phyloP scores from a whole-genome alignment of 2,888 invertebrate species.

The Tinea semifulvella region DNA sequence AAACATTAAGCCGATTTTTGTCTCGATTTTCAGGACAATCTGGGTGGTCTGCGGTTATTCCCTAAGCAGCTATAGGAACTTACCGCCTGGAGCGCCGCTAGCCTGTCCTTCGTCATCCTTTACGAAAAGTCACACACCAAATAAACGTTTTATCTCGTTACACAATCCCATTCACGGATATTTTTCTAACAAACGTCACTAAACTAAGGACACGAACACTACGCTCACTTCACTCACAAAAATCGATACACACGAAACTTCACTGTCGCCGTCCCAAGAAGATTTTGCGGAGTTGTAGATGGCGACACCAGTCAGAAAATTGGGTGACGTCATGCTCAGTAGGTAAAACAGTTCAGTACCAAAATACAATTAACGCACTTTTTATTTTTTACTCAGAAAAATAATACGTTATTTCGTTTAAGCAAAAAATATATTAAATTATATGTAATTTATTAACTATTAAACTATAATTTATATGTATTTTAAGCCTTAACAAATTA shows the following conservation, averaged over 20 bases:
- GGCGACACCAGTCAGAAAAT: constrained; percentile 6
- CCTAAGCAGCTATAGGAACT: constrained; percentile 51
- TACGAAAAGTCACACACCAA: constrained; percentile 72
- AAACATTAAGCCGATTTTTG: constrained; percentile 22
- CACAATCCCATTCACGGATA: constrained; percentile 82
- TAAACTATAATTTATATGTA: too few species aligned
- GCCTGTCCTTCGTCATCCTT: constrained; percentile 96
- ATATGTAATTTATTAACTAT: too few species aligned
- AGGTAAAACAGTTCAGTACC: not conserved
- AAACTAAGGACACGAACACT: constrained; percentile 77
- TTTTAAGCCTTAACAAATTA: too few species aligned
- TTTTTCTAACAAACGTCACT: constrained; percentile 76
- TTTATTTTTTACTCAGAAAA: too few species aligned
- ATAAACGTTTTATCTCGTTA: constrained; percentile 72
- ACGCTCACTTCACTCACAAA: constrained; percentile 73
- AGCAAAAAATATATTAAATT: too few species aligned
- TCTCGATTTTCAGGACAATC: constrained; percentile 52
- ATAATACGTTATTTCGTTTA: too few species aligned
- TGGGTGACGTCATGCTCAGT: constrained; percentile 9
- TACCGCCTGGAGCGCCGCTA: constrained; percentile 95
- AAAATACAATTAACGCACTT: too few species aligned
- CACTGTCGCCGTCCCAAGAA: constrained; percentile 24
- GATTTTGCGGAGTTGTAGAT: constrained; percentile 7
- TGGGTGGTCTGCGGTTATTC: constrained; percentile 47
- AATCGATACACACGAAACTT: constrained; percentile 81